phyloP scores from a whole-genome alignment of 37 sponge, comb jelly and placozoan species.

The Diacarnus erythraeanus region DNA sequence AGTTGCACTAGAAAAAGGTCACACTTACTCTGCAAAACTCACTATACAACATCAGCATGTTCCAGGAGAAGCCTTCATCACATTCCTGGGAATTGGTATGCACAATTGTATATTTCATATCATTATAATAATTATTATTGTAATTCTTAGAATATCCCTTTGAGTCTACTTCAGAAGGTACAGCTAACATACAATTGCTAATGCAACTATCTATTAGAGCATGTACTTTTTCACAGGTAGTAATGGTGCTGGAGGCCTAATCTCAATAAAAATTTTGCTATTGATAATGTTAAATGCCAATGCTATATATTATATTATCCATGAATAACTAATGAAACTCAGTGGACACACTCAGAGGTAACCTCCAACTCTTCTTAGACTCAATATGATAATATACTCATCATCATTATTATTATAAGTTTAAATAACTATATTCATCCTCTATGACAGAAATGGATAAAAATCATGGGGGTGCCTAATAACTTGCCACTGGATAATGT shows the following conservation, averaged over 20 bases:
- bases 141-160: neutral
- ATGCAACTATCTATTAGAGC: no score
- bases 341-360: no score
- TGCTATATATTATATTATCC: neutral
- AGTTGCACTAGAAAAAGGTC: neutral
- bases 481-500: no score
- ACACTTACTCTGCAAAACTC: neutral
- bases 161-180: neutral
- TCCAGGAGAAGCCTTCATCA: neutral
- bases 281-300: neutral
- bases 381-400: no score
- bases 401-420: no score
- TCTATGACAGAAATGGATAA: no score
- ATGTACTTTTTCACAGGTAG: neutral
- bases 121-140: neutral
- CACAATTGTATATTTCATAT: no score
- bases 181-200: neutral
- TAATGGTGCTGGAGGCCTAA: neutral
- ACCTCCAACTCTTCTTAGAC: no score
- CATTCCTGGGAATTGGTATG: neutral
- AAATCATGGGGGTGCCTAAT: no score
- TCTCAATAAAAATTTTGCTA: neutral
- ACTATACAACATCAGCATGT: neutral
- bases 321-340: neutral
- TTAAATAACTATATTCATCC: no score